Base-by-base conservation (phyloP, 1,140 invertebrate species). In the Drosophila pandora region DNA sequence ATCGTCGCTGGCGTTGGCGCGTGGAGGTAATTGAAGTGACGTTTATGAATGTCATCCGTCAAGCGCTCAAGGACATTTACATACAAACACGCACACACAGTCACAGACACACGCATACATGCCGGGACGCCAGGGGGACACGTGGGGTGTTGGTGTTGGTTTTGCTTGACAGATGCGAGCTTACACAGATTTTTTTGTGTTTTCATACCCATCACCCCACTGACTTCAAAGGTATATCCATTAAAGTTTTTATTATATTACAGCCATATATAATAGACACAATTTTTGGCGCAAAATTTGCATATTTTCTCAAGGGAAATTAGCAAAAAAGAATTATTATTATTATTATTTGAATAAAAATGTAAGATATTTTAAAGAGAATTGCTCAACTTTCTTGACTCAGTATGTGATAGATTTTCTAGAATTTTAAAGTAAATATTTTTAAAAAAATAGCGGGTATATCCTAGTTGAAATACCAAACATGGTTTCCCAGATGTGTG, bases 31-130 rank as follows among this genome's bases (percentile, higher is more conserved):
- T 87, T 87, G 82, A 87, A 87, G 82, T 88, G 82, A 87, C 82
- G 82, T 87, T 87, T 87, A 87, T 87, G 82, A 87, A 87, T 87
- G 83, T 88, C 82, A 87, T 87, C 83, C 82, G 82, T 87, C 82
- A 87, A 82, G 83, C 82, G 82, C 82, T 87, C 82, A 87, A 87
- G 82, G 48, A 95, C 94, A 78, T 93, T 87, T 88, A 88, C 83
- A 87, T 88, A 83, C 67, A 88, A 50, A 79, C 79, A 65, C 43
- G 65, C 67, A 76, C 62, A 61, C 57, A 50, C 32, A 65, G 13
- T 41, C 37, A 61, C 73, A 60, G 53, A 54, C 48, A 49, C 21
- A 60, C 47, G 22, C 23, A 53, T 25, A 52, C 30, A 47, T 13
- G 32, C 47, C 58, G 48, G 28, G 32, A 10, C 13, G 25, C 21